These are phyloP conservation scores for Macaca nemestrina DNA, from an alignment of 2,113 vertebrate species.

Conservation along the genomic window DNA sequence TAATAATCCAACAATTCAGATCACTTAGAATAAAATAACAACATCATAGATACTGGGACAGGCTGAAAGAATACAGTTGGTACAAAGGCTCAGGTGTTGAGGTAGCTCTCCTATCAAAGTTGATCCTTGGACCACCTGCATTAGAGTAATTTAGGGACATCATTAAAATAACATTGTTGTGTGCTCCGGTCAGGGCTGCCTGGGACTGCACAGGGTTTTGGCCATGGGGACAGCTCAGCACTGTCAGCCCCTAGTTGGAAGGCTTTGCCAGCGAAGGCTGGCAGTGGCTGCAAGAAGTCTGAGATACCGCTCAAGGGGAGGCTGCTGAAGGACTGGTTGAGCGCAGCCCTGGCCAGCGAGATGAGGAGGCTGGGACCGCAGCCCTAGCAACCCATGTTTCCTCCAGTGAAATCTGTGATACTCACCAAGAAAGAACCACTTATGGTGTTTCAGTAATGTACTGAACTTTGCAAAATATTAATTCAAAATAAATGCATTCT, in stretches of 20 bases:
- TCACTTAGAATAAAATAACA: conserved; percentile 2
- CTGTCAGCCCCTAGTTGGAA: too few species aligned
- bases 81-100: background rate
- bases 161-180: conserved; percentile 16
- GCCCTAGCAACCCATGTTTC: too few species aligned
- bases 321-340: too few species aligned
- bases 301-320: too few species aligned
- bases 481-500: background rate
- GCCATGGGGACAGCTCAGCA: too few species aligned
- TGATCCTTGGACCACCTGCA: background rate
- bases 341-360: too few species aligned
- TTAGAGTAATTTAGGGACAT: background rate
- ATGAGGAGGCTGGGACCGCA: background rate
- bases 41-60: background rate
- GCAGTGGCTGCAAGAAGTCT: too few species aligned
- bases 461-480: conserved; percentile 43
- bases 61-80: background rate
- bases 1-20: background rate
- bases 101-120: background rate
- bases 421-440: background rate
- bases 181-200: too few species aligned
- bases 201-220: too few species aligned
- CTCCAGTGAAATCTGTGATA: background rate
- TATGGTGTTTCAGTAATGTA: background rate
- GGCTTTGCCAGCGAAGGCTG: too few species aligned